Evolutionary conservation across 2,113 vertebrate species (phyloP), one percentile per base, ranked within the genome.

Genomic region (Fregata magnificens): DNA sequence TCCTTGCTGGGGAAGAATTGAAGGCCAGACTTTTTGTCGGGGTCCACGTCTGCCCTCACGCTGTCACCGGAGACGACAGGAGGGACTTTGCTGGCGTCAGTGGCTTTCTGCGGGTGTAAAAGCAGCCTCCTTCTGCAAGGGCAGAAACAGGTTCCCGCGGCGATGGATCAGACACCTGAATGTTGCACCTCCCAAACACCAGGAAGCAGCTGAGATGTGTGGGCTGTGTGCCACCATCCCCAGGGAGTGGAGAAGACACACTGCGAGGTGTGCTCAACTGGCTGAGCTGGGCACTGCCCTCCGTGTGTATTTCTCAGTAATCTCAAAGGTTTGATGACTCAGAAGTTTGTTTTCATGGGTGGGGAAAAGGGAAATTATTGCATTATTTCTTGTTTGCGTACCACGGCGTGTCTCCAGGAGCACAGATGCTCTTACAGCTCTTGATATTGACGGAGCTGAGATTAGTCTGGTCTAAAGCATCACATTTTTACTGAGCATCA

Each of bases 361-460:
- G 18, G 50, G 38, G 42, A 58, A 83, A 90, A 70, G 47, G 55
- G 63, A 82, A 90, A 66, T 70, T 24, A 61, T 12, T 69, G 49
- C 36, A 32, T 82, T 91, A 73, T 94, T 93, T 91, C 74, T 88
- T 69, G 29, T 84, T 85, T 87, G 36, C 21, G 11, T 73, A 82
- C 32, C 38, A 40, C 4, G 2, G 32, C 0, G 0, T 67, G 53
- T 53, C 50, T 93, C 79, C 26, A 25, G 83, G 34, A 96, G 62
- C 71, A 83, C 74, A 91, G 84, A 87, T 85, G 81, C n/a, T 93
- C 74, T 91, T 62, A 59, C 40, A 79, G 69, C 52, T 74, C 52
- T 82, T 53, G 44, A 47, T 38, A 49, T 24, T 0, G 2, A n/a
- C 6, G 15, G 62, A 52, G 44, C 24, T 79, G 36, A 89, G 49